phyloP scores from a whole-genome alignment of 2,888 invertebrate genomes.

The Tetranychus truncatus region DNA sequence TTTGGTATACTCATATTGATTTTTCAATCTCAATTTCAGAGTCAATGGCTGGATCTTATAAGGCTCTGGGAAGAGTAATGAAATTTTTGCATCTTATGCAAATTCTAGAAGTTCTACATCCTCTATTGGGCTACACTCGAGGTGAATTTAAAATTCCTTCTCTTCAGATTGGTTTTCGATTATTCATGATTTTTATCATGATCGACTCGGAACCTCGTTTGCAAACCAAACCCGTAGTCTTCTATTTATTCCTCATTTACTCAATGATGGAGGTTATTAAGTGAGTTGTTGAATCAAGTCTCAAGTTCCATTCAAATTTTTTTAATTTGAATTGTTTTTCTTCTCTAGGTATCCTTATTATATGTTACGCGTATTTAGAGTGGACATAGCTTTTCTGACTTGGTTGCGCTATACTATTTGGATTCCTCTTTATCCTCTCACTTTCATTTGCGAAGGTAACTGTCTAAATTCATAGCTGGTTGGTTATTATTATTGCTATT shows the following conservation, averaged over 20 bases:
- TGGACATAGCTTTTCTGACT: constrained; percentile 52
- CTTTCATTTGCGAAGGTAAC: constrained; percentile 62
- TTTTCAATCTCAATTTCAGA: constrained; percentile 30
- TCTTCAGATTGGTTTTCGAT: constrained; percentile 58
- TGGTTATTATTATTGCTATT: not conserved
- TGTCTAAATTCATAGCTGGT: not conserved
- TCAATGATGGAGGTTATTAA: constrained; percentile 59
- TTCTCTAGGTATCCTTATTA: constrained; percentile 69
- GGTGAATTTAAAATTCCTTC: constrained; percentile 52
- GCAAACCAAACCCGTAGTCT: constrained; percentile 67
- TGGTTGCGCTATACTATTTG: constrained; percentile 85
- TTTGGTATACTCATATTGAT: too few relatives aligned
- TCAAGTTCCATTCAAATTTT: not conserved
- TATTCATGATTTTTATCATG: constrained; percentile 58
- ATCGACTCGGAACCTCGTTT: constrained; percentile 65
- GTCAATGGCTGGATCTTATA: constrained; percentile 50
- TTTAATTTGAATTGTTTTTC: not conserved
- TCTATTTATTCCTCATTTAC: constrained; percentile 71
- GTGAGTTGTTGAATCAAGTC: constrained; percentile 35
- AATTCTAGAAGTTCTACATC: constrained; percentile 70
- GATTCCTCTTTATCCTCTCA: constrained; percentile 80
- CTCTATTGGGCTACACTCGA: constrained; percentile 67
- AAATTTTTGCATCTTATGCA: constrained; percentile 64
- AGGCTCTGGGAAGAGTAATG: constrained; percentile 53
- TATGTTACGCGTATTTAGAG: constrained; percentile 55